phyloP scores from a whole-genome alignment of 2,113 vertebrate genomes.

The Cyanoderma ruficeps region DNA sequence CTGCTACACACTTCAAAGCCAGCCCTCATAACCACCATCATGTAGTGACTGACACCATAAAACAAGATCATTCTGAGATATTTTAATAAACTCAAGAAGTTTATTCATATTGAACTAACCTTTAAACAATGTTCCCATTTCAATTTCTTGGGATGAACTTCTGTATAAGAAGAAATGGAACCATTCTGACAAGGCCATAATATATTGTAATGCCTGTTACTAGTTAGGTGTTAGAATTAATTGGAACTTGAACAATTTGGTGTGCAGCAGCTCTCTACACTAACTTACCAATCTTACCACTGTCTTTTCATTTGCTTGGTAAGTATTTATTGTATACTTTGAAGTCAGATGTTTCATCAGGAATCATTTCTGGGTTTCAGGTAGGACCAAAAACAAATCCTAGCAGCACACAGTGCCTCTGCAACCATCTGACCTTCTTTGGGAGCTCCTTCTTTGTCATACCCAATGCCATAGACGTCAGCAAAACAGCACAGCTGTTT shows the following conservation, averaged over 20 bases:
- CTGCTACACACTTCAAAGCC: neutral
- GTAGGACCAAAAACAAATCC: constrained; percentile 85
- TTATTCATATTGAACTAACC: neutral
- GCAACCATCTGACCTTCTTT: constrained; percentile 92
- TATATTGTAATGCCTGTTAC: neutral
- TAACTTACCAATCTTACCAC: neutral
- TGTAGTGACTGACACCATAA: neutral
- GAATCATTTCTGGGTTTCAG: constrained; percentile 63
- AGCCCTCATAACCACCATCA: neutral
- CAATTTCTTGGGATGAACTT: neutral
- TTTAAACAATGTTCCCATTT: neutral
- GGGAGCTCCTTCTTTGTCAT: constrained; percentile 91
- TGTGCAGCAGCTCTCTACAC: neutral
- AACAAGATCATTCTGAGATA: neutral
- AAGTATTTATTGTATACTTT: neutral
- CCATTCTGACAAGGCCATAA: neutral
- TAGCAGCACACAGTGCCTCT: constrained; percentile 86
- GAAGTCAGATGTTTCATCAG: neutral
- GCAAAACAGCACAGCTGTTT: constrained; percentile 85
- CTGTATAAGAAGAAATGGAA: neutral
- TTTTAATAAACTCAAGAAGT: neutral
- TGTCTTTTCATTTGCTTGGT: neutral
- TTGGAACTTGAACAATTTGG: neutral
- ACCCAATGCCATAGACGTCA: constrained; percentile 86
- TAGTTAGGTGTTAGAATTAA: neutral